Evolutionary conservation across 2,797 vertebrate species (phyloP), one percentile per base, ranked within the genome.

Genomic region (Crax fasciolata): DNA sequence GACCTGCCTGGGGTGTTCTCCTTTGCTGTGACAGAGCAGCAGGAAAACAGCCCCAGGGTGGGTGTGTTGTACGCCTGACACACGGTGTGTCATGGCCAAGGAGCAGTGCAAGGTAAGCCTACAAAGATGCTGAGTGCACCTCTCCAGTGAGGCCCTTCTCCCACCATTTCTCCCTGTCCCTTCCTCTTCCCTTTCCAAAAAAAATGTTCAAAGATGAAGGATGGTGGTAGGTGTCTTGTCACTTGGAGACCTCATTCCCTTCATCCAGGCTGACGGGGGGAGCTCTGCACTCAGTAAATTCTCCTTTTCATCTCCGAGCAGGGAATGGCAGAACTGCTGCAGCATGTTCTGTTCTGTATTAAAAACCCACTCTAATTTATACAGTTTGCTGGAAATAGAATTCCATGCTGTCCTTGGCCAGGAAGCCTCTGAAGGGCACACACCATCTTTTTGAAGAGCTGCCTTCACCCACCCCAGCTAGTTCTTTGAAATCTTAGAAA

Each of bases 261-360:
- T 41, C 43, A 16, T 39, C 11, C 23, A 43, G 43, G 51, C 68
- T 52, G 46, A 5, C 17, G 9, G n/a, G 58, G 30, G 49, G 67
- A 49, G 67, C 4, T 0, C 12, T 43, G 52, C 13, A 2, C 19
- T 19, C 13, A 17, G 32, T 11, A 19, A 20, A 2, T 1, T 2
- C 11, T 58, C 17, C 48, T 21, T 18, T 28, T 5, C 30, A 3
- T 14, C 23, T 28, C 41, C 7, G 57, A n/a, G 8, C 76, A 16
- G 88, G 61, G 44, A 38, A 3, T 4, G 72, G 75, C 90, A 59
- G 65, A 80, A 21, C 63, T 55, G 68, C 76, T 70, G 59, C 55
- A 9, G 15, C 12, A 6, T 4, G 0, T 28, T 71, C 57, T 7
- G 12, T 46, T 77, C 75, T 65, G 19, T 49, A 20, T 41, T 59